phyloP scores from a whole-genome alignment of 2,888 invertebrate genomes.

The Andrena praecox region DNA sequence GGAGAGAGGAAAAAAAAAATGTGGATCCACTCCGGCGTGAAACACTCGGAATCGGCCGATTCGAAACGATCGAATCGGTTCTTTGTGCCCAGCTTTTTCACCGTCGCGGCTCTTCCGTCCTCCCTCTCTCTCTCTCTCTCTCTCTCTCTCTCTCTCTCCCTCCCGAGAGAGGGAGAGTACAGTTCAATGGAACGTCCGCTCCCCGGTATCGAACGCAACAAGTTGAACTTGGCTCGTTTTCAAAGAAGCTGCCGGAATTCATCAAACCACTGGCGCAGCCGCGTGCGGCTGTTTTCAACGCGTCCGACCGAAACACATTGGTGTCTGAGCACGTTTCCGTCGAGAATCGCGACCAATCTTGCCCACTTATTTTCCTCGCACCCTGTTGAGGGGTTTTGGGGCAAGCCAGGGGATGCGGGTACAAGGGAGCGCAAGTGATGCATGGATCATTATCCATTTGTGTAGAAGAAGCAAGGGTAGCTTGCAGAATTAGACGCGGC shows the following conservation, averaged over 20 bases:
- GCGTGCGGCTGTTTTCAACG: conserved; percentile 35
- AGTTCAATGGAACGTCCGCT: conserved; percentile 66
- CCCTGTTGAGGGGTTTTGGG: background rate
- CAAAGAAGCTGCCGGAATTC: conserved; percentile 75
- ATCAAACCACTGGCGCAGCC: conserved; percentile 56
- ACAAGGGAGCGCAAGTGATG: too few species aligned
- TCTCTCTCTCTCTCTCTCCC: conserved; percentile 6
- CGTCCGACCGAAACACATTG: conserved; percentile 45
- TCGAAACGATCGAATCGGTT: conserved; percentile 24
- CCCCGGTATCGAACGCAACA: conserved; percentile 74
- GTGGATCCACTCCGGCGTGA: conserved; percentile 11
- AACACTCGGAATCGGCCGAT: conserved; percentile 8
- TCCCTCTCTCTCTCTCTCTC: conserved; percentile 25
- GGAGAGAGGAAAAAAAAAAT: background rate
- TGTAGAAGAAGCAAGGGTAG: background rate
- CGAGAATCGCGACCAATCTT: background rate
- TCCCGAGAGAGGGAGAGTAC: conserved; percentile 25
- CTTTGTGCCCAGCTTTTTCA: conserved; percentile 15
- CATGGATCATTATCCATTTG: too few species aligned
- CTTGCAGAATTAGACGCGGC: background rate
- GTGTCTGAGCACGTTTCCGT: conserved; percentile 11
- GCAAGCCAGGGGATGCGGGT: too few species aligned
- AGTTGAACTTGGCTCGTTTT: conserved; percentile 78
- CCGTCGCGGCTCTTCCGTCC: background rate
- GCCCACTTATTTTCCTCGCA: background rate